phyloP scores from a whole-genome alignment of 1,140 invertebrate species.

The Bombus picipes region DNA sequence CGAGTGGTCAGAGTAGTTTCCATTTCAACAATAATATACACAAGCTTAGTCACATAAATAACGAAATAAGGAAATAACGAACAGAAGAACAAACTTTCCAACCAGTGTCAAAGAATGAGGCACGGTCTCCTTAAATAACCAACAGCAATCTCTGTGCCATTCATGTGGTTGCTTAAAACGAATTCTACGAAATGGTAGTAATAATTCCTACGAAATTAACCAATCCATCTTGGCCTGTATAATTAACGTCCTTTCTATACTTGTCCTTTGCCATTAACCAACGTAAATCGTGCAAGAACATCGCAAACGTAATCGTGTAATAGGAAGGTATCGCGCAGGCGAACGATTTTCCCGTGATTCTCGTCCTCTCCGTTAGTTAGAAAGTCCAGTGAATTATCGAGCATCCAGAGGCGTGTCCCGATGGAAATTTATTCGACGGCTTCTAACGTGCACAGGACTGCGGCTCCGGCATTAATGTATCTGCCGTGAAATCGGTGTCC shows the following conservation, averaged over 20 bases:
- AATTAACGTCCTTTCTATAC: conserved; percentile 18
- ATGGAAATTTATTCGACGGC: conserved; percentile 68
- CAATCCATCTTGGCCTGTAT: conserved; percentile 4
- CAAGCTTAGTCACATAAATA: no score
- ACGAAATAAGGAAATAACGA: not conserved
- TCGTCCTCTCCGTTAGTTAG: not conserved
- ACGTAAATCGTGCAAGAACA: conserved; percentile 16
- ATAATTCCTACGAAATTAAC: conserved; percentile 19
- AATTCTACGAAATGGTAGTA: not conserved
- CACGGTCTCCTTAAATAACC: not conserved
- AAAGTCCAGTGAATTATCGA: conserved; percentile 60
- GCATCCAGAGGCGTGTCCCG: conserved; percentile 38
- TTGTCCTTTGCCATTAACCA: conserved; percentile 7
- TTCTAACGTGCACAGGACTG: conserved; percentile 57
- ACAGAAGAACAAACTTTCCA: not conserved
- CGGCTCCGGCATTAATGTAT: conserved; percentile 78
- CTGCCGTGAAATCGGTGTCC: conserved; percentile 78
- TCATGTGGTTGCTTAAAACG: not conserved
- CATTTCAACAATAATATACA: not conserved
- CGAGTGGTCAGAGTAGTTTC: not conserved
- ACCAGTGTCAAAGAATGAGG: not conserved
- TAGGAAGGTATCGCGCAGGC: not conserved
- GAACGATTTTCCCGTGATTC: conserved; percentile 20
- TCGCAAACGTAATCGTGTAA: conserved; percentile 2
- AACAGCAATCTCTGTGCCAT: not conserved